These are phyloP conservation scores for Drymodes brunneopygia DNA, from an alignment of 2,113 vertebrate genomes.

Conservation along the genomic window DNA sequence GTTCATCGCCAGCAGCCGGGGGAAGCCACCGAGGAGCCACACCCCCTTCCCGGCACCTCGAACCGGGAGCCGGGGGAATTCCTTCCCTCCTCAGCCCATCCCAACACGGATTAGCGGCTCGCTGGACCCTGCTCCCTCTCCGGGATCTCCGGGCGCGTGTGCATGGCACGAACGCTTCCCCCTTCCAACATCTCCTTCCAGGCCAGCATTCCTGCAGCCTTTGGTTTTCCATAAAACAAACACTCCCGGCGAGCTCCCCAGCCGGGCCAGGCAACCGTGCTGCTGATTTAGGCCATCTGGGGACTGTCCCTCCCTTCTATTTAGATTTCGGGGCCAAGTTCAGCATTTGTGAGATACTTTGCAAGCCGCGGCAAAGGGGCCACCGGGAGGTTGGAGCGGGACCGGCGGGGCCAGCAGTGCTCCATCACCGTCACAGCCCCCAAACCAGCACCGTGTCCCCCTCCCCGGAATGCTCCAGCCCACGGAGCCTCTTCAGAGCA, in stretches of 20 bases:
- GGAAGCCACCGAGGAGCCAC: not conserved
- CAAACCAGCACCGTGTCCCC: not conserved
- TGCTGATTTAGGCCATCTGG: constrained; percentile 60
- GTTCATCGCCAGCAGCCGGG: not conserved
- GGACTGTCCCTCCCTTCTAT: constrained; percentile 50
- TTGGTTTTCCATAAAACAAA: constrained; percentile 33
- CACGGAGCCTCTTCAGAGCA: accelerated
- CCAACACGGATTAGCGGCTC: accelerated
- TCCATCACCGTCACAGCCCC: not conserved
- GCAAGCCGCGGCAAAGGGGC: constrained; percentile 2
- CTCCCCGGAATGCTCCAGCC: not conserved
- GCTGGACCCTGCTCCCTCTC: not conserved
- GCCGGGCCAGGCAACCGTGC: constrained; percentile 42
- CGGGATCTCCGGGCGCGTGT: not conserved
- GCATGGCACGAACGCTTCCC: not conserved
- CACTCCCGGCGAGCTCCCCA: constrained; percentile 19
- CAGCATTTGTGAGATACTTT: constrained; percentile 37
- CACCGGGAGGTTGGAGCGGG: not conserved
- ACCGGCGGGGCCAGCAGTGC: not conserved
- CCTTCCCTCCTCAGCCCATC: not conserved
- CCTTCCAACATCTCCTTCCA: not conserved
- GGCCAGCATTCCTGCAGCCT: constrained; percentile 25
- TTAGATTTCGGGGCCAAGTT: constrained; percentile 50
- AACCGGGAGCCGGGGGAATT: accelerated
- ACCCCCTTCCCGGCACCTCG: not conserved